Evolutionary conservation across 2,888 invertebrate genomes (phyloP), one percentile per base, ranked within the genome.

Genomic region (Drosophila buzzatii): DNA sequence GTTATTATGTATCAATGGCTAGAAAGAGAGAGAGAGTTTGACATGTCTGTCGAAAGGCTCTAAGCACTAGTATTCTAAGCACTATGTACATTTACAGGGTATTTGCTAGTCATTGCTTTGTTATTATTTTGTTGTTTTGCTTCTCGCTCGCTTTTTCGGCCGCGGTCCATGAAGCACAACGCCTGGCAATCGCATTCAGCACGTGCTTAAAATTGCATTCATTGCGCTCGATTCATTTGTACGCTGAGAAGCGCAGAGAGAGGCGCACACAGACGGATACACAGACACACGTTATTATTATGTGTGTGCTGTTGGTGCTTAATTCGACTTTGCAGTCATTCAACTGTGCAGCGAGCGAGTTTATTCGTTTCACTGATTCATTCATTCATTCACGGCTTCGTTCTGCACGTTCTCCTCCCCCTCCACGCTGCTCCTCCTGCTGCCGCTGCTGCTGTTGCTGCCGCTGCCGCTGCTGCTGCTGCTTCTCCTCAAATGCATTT

Each of bases 171-270:
- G 88, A 58, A 85, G 80, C 85, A 78, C 80, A 67, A 85, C 87
- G 79, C 59, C 27, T 37, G 57, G 55, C 67, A 47, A 51, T 51
- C 39, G 68, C 33, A 63, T 41, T 74, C 76, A 76, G 85, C 85
- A 85, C 85, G 89, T 85, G 85, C 79, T 85, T 82, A 76, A 85
- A 85, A 88, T 81, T 81, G 85, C 85, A 88, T 82, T 83, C 70
- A 83, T 58, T 79, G 80, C 69, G 64, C 60, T 58, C 63, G 60
- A 55, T 55, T 27, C 55, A 55, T 23, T 53, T 39, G 53, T 41
- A 31, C 41, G 55, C 35, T 74, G 61, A 62, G 81, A 69, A 76
- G 66, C 61, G 44, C 52, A 9, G 33, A 60, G 64, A 62, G 58
- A 45, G 56, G 62, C 65, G n/a, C 12, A n/a, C 9, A 31, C n/a